A percentile compares a stretch with the other conserved stretches of the same genome.
Conservation (phyloP, 2,888 invertebrate species). For the Drosophila hawaiiensis region DNA sequence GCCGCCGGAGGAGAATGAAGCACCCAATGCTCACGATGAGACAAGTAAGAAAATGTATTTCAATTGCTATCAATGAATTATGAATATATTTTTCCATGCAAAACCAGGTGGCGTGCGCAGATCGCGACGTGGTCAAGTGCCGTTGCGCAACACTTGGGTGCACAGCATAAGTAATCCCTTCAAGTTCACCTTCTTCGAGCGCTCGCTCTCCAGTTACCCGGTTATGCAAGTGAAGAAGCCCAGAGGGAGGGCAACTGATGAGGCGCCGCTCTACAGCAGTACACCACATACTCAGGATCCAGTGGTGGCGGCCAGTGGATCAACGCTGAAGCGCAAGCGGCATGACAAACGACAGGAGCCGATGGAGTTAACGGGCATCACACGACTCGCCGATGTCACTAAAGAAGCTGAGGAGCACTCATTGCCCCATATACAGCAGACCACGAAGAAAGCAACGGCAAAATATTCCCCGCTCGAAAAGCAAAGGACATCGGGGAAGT, state of each 20-base stretch:
- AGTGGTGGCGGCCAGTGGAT: too few relatives aligned
- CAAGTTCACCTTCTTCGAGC: slow-evolving; percentile 16
- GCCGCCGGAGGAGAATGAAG: neutral
- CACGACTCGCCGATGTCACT: neutral
- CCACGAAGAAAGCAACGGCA: too few relatives aligned
- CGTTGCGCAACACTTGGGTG: slow-evolving; percentile 41
- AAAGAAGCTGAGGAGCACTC: slow-evolving; percentile 5
- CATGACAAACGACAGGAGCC: neutral
- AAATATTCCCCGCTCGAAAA: too few relatives aligned
- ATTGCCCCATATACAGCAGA: too few relatives aligned
- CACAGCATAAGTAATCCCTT: slow-evolving; percentile 42
- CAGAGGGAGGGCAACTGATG: fast-evolving
- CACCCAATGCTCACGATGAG: neutral
- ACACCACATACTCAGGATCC: neutral
- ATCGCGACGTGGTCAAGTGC: slow-evolving; percentile 69
- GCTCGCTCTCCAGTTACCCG: neutral
- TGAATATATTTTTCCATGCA: neutral
- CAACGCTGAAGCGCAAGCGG: slow-evolving; percentile 17
- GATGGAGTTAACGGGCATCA: slow-evolving; percentile 1
- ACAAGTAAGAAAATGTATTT: slow-evolving; percentile 25
- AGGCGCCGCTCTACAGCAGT: slow-evolving; percentile 7
- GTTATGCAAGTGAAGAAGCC: neutral
- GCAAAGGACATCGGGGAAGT: too few relatives aligned
- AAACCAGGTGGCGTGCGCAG: slow-evolving; percentile 53
- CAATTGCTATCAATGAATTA: neutral